Conservation (phyloP, 1,140 invertebrate species). For the Drosophila yakuba region DNA sequence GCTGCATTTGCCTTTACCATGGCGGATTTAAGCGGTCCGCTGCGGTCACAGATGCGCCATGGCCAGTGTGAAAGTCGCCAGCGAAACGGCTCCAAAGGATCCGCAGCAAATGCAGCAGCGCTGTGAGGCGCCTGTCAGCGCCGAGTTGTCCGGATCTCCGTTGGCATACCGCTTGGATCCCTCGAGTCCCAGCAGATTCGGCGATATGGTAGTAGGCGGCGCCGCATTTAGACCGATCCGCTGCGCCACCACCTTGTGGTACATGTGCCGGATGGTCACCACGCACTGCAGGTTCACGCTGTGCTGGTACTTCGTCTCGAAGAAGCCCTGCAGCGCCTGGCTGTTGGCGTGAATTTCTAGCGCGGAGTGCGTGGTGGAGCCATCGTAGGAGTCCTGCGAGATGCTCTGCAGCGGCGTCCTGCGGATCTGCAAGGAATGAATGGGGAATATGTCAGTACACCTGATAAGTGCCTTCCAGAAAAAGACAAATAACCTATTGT, state of each 20-base stretch:
- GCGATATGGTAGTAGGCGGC: conserved; percentile 80
- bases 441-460: not conserved
- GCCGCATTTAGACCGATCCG: conserved; percentile 68
- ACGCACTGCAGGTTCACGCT: conserved; percentile 78
- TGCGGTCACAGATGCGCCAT: conserved; percentile 69
- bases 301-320: conserved; percentile 79
- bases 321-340: conserved; percentile 80
- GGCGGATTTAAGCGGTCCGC: conserved; percentile 35
- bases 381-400: conserved; percentile 75
- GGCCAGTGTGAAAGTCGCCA: conserved; percentile 59
- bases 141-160: conserved; percentile 84
- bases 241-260: conserved; percentile 81
- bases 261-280: conserved; percentile 80
- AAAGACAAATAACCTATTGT: too few relatives aligned
- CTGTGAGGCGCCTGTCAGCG: conserved; percentile 76
- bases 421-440: conserved; percentile 54
- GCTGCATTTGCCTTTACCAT: conserved; percentile 20
- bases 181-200: conserved; percentile 81
- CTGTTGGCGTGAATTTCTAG: conserved; percentile 80
- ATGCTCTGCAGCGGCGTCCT: conserved; percentile 81
- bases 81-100: conserved; percentile 46
- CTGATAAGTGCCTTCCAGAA: too few relatives aligned
- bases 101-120: conserved; percentile 62
- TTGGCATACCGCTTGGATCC: conserved; percentile 79
- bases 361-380: conserved; percentile 74